phyloP scores from a whole-genome alignment of 2,888 invertebrate species.

The Camponotus fellah region DNA sequence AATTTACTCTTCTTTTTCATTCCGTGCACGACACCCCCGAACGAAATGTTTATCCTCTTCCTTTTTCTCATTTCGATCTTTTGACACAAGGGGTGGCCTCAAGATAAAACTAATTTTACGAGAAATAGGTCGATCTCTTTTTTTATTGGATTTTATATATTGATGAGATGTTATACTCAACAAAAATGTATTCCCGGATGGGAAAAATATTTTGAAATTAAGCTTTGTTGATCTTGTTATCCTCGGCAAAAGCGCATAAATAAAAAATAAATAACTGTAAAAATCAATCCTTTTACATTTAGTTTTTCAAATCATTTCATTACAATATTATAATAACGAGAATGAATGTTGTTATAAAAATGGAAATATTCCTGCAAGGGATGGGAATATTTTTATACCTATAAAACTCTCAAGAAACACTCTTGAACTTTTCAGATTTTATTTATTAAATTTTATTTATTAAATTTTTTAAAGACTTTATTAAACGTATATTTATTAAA shows the following conservation, averaged over 20 bases:
- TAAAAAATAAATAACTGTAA: not conserved
- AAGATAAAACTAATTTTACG: conserved; percentile 69
- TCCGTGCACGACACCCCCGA: conserved; percentile 31
- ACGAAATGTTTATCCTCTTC: conserved; percentile 49
- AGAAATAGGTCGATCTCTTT: conserved; percentile 63
- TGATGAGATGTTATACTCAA: not conserved
- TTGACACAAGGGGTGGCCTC: not conserved
- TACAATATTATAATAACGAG: not conserved
- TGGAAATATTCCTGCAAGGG: not conserved
- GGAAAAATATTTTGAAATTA: not conserved
- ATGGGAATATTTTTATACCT: not conserved
- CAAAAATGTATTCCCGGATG: not conserved
- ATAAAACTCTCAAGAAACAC: not conserved
- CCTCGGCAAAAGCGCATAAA: not conserved
- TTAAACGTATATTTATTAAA: not conserved
- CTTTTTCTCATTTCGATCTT: conserved; percentile 25
- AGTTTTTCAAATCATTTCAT: not conserved
- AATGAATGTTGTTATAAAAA: not conserved
- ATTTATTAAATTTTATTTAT: not conserved
- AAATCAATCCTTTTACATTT: not conserved
- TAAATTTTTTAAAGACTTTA: not conserved
- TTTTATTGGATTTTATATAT: conserved; percentile 69
- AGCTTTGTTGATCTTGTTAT: not conserved
- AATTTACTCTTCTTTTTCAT: conserved; percentile 55
- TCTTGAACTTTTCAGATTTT: not conserved